Conservation (phyloP, 2,113 vertebrate genomes). For the Drymodes brunneopygia region DNA sequence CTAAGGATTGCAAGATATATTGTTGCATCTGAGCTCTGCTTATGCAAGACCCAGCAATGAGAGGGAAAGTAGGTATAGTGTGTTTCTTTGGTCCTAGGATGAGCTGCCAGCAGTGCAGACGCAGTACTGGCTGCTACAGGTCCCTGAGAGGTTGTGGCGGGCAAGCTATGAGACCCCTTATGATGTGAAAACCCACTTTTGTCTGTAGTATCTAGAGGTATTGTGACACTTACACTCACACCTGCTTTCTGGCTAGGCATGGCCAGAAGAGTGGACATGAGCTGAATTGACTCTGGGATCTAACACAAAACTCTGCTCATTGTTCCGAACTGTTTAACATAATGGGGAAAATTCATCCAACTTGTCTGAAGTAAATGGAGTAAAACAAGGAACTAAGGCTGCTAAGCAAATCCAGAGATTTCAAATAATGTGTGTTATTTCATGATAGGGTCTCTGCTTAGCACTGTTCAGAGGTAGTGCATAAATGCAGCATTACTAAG, state of each 20-base stretch:
- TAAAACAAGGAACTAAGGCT: not conserved
- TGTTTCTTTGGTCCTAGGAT: constrained; percentile 42
- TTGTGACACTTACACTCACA: not conserved
- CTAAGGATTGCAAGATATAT: not conserved
- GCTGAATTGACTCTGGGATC: not conserved
- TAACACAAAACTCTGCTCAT: not conserved
- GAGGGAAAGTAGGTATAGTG: not conserved
- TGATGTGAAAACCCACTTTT: not conserved
- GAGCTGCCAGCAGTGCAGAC: not conserved
- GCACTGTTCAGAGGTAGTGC: constrained; percentile 50
- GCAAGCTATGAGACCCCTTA: not conserved
- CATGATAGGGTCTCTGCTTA: not conserved
- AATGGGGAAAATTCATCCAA: not conserved
- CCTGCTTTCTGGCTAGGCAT: not conserved
- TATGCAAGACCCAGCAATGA: not conserved
- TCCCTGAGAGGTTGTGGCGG: constrained; percentile 7
- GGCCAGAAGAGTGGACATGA: not conserved
- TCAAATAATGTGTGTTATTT: not conserved
- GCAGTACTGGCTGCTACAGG: not conserved
- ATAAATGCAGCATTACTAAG: constrained; percentile 10
- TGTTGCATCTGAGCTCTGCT: not conserved
- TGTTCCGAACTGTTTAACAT: not conserved
- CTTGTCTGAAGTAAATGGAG: not conserved
- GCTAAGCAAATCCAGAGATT: not conserved
- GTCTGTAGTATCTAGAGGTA: not conserved